Conservation (phyloP, 2,888 invertebrate species). For the Nephrotoma flavescens region DNA sequence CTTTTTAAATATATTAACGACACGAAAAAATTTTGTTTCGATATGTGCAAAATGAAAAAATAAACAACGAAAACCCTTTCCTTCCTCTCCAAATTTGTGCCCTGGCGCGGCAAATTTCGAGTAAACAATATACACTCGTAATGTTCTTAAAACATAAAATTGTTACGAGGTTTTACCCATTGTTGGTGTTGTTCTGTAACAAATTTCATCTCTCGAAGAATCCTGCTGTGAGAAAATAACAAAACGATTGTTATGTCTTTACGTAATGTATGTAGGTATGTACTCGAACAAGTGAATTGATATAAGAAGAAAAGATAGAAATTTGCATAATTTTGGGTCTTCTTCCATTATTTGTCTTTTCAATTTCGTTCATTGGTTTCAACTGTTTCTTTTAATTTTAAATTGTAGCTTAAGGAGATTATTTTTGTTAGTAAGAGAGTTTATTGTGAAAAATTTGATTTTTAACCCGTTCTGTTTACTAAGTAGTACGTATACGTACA, state of each 20-base stretch:
- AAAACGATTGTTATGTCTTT: background rate
- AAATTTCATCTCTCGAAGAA: background rate
- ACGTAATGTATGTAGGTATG: background rate
- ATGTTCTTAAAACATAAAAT: background rate
- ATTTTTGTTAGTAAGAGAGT: background rate
- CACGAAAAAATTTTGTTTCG: background rate
- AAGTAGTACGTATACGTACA: background rate
- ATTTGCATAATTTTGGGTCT: background rate
- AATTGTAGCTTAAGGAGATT: background rate
- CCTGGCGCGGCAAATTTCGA: background rate
- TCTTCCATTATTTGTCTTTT: background rate
- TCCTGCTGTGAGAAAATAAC: background rate
- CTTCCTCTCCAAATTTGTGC: background rate
- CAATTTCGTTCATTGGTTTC: background rate
- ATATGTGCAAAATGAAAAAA: background rate
- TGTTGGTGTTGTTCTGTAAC: background rate
- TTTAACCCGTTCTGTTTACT: background rate
- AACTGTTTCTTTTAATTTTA: background rate
- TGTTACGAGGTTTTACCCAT: background rate
- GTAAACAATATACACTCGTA: background rate
- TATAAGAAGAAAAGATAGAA: background rate
- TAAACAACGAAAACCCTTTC: background rate
- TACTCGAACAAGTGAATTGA: background rate
- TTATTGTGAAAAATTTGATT: background rate
- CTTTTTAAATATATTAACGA: background rate